phyloP scores from a whole-genome alignment of 2,888 invertebrate species.

The Blomia tropicalis region DNA sequence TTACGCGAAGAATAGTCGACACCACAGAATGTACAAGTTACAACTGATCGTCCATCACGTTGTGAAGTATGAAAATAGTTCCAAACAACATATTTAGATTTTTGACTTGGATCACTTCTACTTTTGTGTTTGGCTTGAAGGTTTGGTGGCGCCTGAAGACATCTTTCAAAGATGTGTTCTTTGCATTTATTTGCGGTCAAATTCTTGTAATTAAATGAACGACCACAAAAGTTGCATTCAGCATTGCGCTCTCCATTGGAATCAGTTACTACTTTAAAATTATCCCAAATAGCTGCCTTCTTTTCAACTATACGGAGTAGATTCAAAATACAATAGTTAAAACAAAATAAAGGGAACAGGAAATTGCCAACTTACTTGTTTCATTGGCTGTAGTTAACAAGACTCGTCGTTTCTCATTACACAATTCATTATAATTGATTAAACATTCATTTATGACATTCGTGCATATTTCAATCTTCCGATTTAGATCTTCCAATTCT shows the following conservation, averaged over 20 bases:
- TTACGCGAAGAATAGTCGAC: slow-evolving; percentile 9
- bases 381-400: not conserved
- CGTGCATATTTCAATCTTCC: not conserved
- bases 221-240: slow-evolving; percentile 13
- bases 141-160: not conserved
- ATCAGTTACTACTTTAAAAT: not conserved
- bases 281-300: slow-evolving; percentile 15
- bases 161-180: slow-evolving; percentile 18
- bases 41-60: not conserved
- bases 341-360: no score
- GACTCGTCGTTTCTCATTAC: slow-evolving; percentile 4
- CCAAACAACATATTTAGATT: slow-evolving; percentile 14
- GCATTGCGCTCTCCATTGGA: not conserved
- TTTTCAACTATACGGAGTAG: no score
- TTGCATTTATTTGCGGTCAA: slow-evolving; percentile 13
- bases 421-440: slow-evolving; percentile 7
- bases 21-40: slow-evolving; percentile 70
- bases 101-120: not conserved
- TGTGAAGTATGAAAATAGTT: not conserved
- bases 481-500: slow-evolving; percentile 9
- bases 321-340: no score
- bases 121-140: not conserved
- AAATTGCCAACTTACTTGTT: no score
- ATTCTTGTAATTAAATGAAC: not conserved
- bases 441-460: not conserved